Evolutionary conservation across 2,888 invertebrate genomes (phyloP), one percentile per base, ranked within the genome.

Genomic region (Conus canariensis): DNA sequence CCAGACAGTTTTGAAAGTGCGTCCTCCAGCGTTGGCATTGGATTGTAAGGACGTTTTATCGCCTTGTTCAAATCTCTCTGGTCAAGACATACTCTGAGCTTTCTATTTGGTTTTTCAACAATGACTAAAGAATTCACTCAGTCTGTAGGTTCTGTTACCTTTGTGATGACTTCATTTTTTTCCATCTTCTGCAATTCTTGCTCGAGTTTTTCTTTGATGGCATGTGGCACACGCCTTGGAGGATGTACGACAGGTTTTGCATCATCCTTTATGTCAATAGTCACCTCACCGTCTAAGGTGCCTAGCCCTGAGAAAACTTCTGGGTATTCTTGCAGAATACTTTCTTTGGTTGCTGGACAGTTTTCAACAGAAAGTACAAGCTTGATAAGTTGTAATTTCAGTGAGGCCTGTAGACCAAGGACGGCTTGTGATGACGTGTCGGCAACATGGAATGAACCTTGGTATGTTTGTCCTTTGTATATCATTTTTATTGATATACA

Each of bases 211-310:
- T 87, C 5, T 22, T 90, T 85, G 10, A 92, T 70, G 12, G 92
- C 90, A 45, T 91, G 64, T 25, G 93, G 92, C 22, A 92, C 90
- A 45, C 91, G 83, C 8, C 92, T 74, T 12, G 91, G 90, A 12
- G 91, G 92, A 10, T 45, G 89, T 14, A 87, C 77, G 8, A 77
- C 30, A 25, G 77, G 77, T 10, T 9, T 30, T 8, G 77, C 77
- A 1, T 77, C 30, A 25, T 77, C 77, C 25, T 77, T 25, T 5
- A 45, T 12, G 10, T 77, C 25, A 16, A 30, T 77, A 16, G 64
- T 64, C 64, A 64, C 64, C 45, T 77, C 25, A 9, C 77, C 77
- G 3, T 77, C 77, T 10, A 77, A 10, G 25, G 25, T 82, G 30
- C 77, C 77, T 8, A 45, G 30, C 25, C 25, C 30, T 45, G 14